phyloP scores from a whole-genome alignment of 2,797 vertebrate species.

The Fistularia tabacaria region DNA sequence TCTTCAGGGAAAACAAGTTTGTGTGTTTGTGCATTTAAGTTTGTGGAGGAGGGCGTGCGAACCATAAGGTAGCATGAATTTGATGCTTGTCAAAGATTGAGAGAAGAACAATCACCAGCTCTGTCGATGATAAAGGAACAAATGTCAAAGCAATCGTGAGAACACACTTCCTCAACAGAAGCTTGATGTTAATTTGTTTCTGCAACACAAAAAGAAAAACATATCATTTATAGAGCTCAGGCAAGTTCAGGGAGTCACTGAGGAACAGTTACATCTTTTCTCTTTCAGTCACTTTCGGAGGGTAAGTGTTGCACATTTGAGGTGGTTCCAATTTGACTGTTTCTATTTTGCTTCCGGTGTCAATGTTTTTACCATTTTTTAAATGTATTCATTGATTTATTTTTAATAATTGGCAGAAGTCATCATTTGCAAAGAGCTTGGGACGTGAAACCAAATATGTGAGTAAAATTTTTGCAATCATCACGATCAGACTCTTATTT shows the following conservation, averaged over 20 bases:
- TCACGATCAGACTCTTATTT: too few relatives aligned
- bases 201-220: too few relatives aligned
- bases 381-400: conserved; percentile 1
- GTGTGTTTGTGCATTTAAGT: conserved; percentile 3
- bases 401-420: conserved; percentile 36
- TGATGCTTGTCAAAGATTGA: neutral
- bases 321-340: neutral
- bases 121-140: neutral
- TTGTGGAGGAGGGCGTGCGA: neutral
- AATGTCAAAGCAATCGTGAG: too few relatives aligned
- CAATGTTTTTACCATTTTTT: neutral
- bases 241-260: neutral
- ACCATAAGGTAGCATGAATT: neutral
- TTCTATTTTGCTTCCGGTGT: neutral
- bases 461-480: conserved; percentile 59
- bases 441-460: conserved; percentile 98
- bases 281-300: neutral
- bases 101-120: neutral
- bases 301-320: neutral
- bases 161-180: too few relatives aligned
- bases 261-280: neutral
- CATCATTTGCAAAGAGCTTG: conserved; percentile 72
- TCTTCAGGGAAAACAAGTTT: conserved; percentile 10
- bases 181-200: too few relatives aligned
- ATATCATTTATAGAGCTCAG: neutral